Conservation (phyloP, 23 tunicate genomes). For the Aplidium turbinatum region DNA sequence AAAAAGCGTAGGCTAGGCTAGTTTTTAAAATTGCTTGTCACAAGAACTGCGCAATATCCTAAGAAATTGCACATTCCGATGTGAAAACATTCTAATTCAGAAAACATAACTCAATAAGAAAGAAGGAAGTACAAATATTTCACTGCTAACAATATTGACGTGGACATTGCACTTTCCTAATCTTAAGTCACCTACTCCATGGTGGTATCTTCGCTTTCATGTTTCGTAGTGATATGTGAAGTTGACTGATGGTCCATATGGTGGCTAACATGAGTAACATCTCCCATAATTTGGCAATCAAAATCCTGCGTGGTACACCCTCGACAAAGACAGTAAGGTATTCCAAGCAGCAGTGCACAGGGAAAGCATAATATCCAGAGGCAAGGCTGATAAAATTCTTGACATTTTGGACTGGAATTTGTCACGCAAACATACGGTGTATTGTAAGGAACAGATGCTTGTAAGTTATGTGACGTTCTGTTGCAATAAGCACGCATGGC, state of each 20-base stretch:
- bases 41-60: too few relatives aligned
- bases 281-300: slow-evolving; percentile 1
- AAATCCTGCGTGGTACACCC: background rate
- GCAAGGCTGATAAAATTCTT: slow-evolving; percentile 15
- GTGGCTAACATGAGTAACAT: slow-evolving; percentile 9
- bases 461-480: background rate
- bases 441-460: slow-evolving; percentile 1
- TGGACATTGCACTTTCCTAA: too few relatives aligned
- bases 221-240: background rate
- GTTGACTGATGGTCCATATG: slow-evolving; percentile 16
- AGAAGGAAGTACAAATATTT: too few relatives aligned
- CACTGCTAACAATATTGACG: too few relatives aligned
- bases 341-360: background rate
- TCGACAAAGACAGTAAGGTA: slow-evolving; percentile 23
- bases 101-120: too few relatives aligned
- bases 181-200: too few relatives aligned
- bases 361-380: slow-evolving; percentile 11
- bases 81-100: too few relatives aligned
- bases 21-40: too few relatives aligned
- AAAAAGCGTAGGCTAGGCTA: too few relatives aligned
- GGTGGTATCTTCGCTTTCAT: too few relatives aligned
- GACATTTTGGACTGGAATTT: background rate
- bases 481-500: slow-evolving; percentile 7
- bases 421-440: slow-evolving; percentile 11
- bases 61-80: too few relatives aligned